A percentile compares a stretch with the other conserved stretches of the same genome.
Conservation (phyloP, 2,797 vertebrate genomes). For the Bucorvus abyssinicus region DNA sequence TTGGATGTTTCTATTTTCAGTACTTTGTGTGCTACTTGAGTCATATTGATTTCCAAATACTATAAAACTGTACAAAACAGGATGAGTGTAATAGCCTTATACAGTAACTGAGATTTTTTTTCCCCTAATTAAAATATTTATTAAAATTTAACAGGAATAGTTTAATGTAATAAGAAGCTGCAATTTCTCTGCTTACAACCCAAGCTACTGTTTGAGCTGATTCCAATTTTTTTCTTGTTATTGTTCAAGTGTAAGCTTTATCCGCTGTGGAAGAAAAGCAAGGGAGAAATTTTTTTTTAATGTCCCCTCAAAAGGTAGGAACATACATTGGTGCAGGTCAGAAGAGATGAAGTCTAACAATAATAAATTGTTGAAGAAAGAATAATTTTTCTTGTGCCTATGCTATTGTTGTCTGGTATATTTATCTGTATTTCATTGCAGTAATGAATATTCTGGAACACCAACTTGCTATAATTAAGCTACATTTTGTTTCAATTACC, state of each 20-base stretch:
- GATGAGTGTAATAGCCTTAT: slow-evolving; percentile 52
- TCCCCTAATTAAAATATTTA: slow-evolving; percentile 51
- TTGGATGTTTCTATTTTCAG: slow-evolving; percentile 65
- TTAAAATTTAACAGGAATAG: slow-evolving; percentile 54
- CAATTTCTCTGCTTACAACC: slow-evolving; percentile 1
- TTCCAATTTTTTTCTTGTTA: neutral
- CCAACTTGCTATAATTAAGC: neutral
- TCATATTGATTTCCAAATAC: slow-evolving; percentile 68
- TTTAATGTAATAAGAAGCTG: neutral
- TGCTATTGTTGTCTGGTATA: neutral
- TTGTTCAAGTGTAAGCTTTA: neutral
- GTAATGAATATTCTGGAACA: neutral
- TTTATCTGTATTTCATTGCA: neutral
- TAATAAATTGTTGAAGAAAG: neutral
- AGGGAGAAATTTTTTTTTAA: neutral
- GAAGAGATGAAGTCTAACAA: neutral
- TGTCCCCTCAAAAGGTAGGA: neutral
- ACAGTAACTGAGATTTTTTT: neutral
- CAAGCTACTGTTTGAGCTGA: neutral
- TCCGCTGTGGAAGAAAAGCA: neutral
- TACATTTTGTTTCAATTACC: neutral
- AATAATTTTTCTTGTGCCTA: neutral
- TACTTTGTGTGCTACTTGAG: slow-evolving; percentile 65
- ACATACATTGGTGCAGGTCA: neutral
- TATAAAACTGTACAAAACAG: slow-evolving; percentile 65